Evolutionary conservation across 2,888 invertebrate species (phyloP).

Genomic region (Tillus elongatus): DNA sequence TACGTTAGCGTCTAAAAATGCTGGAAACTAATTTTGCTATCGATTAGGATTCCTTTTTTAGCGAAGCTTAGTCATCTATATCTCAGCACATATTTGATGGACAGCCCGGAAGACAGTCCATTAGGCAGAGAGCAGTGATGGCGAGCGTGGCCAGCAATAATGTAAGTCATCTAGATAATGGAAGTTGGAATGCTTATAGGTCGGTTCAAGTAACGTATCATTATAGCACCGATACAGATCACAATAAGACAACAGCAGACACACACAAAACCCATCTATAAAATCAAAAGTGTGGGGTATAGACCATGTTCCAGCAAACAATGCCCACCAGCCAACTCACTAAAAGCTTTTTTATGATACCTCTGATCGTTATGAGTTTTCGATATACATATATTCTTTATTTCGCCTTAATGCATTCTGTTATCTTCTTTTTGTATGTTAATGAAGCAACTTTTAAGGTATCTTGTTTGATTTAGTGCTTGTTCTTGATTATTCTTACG

Average conservation of each 20-base stretch:
- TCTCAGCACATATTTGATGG: no score
- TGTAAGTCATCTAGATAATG: slow-evolving; percentile 3
- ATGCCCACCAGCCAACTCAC: not conserved
- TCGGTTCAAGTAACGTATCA: not conserved
- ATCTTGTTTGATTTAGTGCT: no score
- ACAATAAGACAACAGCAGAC: slow-evolving; percentile 1
- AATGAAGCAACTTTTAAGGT: slow-evolving; percentile 1
- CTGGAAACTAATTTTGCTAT: no score
- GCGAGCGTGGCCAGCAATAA: no score
- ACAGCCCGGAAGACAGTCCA: no score
- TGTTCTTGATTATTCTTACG: no score
- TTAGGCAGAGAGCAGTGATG: no score
- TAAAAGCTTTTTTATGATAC: slow-evolving; percentile 3
- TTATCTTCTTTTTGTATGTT: not conserved
- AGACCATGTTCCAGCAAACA: not conserved
- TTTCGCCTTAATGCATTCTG: not conserved
- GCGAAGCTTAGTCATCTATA: no score
- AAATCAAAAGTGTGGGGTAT: not conserved
- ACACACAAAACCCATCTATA: no score
- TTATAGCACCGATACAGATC: not conserved
- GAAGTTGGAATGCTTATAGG: not conserved
- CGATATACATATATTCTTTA: not conserved
- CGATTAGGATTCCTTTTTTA: no score
- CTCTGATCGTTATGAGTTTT: slow-evolving; percentile 1
- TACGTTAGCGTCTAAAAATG: no score